These are phyloP conservation scores for Sebastes variabilis DNA, from an alignment of 2,797 vertebrate species.

Conservation along the genomic window DNA sequence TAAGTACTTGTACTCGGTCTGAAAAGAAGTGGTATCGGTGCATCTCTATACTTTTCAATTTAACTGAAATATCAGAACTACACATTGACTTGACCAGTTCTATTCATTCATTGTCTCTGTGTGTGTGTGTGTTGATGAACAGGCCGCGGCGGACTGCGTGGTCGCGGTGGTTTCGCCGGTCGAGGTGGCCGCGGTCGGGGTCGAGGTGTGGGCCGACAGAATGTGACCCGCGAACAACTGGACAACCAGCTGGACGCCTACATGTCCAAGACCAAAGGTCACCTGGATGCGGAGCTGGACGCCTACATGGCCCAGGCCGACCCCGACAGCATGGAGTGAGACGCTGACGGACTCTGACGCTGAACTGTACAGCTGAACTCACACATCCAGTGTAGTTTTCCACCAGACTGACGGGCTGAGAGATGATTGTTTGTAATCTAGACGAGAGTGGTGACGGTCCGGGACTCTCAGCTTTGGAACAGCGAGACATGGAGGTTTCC, in stretches of 20 bases:
- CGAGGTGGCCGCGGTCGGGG: conserved; percentile 88
- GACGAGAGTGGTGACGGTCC: conserved; percentile 16
- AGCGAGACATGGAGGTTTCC: conserved; percentile 12
- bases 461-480: conserved; percentile 7
- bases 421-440: conserved; percentile 28
- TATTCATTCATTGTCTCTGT: not conserved
- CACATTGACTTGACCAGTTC: not conserved
- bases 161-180: conserved; percentile 89
- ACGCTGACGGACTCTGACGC: conserved; percentile 21
- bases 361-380: conserved; percentile 21
- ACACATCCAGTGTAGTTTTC: conserved; percentile 10
- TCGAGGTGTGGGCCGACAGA: conserved; percentile 81
- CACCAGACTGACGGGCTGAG: conserved; percentile 11
- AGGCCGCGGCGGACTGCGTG: conserved; percentile 91
- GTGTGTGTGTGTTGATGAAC: not conserved
- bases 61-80: not conserved
- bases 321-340: conserved; percentile 88
- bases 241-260: conserved; percentile 98
- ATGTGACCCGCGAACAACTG: conserved; percentile 92
- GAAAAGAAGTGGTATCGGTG: no score
- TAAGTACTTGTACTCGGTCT: no score
- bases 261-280: conserved; percentile 98
- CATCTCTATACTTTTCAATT: not conserved
- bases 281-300: conserved; percentile 95
- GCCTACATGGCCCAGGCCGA: conserved; percentile 99